Evolutionary conservation across 1,140 invertebrate species (phyloP).

Genomic region (Orchestia grillus): DNA sequence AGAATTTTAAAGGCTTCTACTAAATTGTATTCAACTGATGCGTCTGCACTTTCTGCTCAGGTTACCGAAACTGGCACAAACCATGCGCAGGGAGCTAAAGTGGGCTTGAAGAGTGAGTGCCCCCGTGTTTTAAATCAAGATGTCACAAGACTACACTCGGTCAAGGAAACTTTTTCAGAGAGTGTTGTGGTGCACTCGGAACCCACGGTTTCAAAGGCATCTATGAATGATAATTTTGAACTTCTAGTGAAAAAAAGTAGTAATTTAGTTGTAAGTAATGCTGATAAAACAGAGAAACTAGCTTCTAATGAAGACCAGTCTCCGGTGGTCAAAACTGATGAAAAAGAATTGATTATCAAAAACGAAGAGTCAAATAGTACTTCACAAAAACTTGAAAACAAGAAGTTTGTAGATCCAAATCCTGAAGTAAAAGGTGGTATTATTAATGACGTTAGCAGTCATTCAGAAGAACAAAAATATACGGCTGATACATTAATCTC

Average conservation of each 20-base stretch:
- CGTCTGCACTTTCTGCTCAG: background rate
- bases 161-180: background rate
- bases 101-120: background rate
- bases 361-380: background rate
- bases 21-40: background rate
- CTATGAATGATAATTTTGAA: background rate
- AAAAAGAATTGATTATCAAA: background rate
- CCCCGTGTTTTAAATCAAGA: background rate
- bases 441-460: background rate
- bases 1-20: background rate
- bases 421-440: background rate
- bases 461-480: background rate
- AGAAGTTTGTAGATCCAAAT: background rate
- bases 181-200: background rate
- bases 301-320: background rate
- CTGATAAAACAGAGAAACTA: background rate
- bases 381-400: background rate
- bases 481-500: background rate
- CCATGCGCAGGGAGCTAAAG: background rate
- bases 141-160: background rate
- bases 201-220: background rate
- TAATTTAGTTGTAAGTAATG: background rate
- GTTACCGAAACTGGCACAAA: background rate
- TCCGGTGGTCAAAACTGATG: background rate
- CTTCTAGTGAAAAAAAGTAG: background rate